Evolutionary conservation across 2,113 vertebrate species (phyloP), one percentile per base, ranked within the genome.

Genomic region (Cyrtonyx montezumae): DNA sequence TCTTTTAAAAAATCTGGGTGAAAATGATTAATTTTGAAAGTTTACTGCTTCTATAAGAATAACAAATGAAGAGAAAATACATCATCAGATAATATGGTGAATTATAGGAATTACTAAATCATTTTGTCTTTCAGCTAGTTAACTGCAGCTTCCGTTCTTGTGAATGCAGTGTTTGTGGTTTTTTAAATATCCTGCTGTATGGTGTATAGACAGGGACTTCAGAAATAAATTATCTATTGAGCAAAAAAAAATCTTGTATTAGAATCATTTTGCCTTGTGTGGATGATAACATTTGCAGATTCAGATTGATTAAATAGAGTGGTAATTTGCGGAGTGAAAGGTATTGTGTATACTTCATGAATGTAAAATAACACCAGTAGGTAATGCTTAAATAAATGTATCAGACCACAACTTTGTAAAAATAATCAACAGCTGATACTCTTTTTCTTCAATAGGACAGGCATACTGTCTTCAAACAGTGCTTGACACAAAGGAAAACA

Each of bases 401-500:
- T 67, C 68, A 58, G 67, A 79, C 81, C 89, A 77, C 78, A 58
- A 4, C 49, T 95, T 79, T 91, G 79, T 87, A 85, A 93, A 92
- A 93, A 92, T 74, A 94, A 89, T 61, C 94, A 70, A 17, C 42
- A 71, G 40, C 79, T 43, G 37, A 77, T 88, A 86, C 5, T 68
- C 43, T 67, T 90, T 84, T 87, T 81, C 63, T 79, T 3, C 2
- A 63, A 13, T 19, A 77, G 87, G 91, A 76, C 66, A 91, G 85
- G 77, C 71, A 49, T 42, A 58, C 73, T 94, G 95, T 91, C 68
- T 92, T 90, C 92, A 94, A 91, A 84, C 45, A 69, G 36, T 79
- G 67, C 40, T 73, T 62, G 63, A 70, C 84, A 79, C 68, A 74
- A 62, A 90, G 53, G 30, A 73, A 81, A 84, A 76, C 9, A 65